Evolutionary conservation across 2,113 vertebrate genomes (phyloP).

Genomic region (Aptenodytes forsteri): DNA sequence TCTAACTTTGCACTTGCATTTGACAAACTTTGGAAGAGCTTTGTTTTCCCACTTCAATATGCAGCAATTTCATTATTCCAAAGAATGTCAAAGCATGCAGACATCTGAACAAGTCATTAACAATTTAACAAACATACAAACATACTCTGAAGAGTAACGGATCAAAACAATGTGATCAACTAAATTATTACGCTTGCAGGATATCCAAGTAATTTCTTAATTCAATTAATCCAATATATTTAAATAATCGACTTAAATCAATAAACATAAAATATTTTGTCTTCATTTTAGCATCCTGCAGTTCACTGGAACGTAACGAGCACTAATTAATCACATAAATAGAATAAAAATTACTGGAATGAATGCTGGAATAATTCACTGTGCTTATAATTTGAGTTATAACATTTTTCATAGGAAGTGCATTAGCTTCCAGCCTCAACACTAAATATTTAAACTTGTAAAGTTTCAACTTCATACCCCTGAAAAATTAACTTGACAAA

Average conservation of each 20-base stretch:
- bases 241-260: background rate
- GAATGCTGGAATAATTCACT: background rate
- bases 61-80: background rate
- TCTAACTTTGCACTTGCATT: background rate
- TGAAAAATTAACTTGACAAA: conserved; percentile 22
- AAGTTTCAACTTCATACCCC: background rate
- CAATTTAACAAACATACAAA: background rate
- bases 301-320: background rate
- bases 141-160: background rate
- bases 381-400: background rate
- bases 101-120: background rate
- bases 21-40: background rate
- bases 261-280: background rate
- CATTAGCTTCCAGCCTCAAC: background rate
- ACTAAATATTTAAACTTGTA: conserved; percentile 18
- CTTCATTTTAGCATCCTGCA: background rate
- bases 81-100: background rate
- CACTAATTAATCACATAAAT: background rate
- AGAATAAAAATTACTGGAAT: background rate
- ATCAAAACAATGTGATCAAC: background rate
- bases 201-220: background rate
- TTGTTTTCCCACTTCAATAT: background rate
- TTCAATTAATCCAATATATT: background rate
- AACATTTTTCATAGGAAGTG: background rate
- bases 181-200: background rate